phyloP scores from a whole-genome alignment of 2,888 invertebrate genomes.

The Caenorhabditis sp. region DNA sequence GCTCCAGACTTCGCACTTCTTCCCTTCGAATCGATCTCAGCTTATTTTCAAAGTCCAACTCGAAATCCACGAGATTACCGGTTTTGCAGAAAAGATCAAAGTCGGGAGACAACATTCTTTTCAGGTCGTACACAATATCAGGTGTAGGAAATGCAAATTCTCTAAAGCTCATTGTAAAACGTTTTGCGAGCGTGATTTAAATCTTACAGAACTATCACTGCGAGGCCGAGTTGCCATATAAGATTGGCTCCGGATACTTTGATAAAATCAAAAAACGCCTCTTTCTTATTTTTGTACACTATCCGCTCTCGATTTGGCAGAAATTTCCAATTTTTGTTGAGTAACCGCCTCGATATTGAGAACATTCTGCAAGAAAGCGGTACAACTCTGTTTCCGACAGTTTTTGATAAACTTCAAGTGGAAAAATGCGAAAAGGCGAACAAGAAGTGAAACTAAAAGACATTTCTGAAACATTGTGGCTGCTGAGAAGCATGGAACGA shows the following conservation, averaged over 20 bases:
- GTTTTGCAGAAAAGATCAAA: slow-evolving; percentile 65
- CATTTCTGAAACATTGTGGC: too few species aligned
- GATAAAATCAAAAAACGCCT: slow-evolving; percentile 65
- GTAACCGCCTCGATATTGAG: slow-evolving; percentile 35
- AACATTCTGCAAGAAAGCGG: slow-evolving; percentile 50
- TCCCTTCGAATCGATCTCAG: slow-evolving; percentile 60
- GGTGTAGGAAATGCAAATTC: slow-evolving; percentile 72
- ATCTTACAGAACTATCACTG: slow-evolving; percentile 61
- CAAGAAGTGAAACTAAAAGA: neutral
- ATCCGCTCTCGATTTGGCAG: slow-evolving; percentile 57
- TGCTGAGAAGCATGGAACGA: too few species aligned
- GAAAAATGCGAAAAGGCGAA: neutral
- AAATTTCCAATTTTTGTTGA: slow-evolving; percentile 57
- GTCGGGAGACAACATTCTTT: slow-evolving; percentile 68
- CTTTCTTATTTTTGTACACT: slow-evolving; percentile 59
- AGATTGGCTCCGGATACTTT: slow-evolving; percentile 67
- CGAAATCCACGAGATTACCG: slow-evolving; percentile 65
- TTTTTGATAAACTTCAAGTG: neutral
- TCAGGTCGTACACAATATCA: slow-evolving; percentile 70
- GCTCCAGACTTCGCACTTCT: slow-evolving; percentile 54
- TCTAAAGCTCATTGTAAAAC: slow-evolving; percentile 46
- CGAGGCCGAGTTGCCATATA: slow-evolving; percentile 62
- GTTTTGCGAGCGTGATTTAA: neutral
- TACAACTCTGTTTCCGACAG: neutral
- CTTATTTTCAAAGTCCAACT: slow-evolving; percentile 64